These are phyloP conservation scores for Drosophila mayri DNA, from an alignment of 1,140 invertebrate species.

Conservation along the genomic window DNA sequence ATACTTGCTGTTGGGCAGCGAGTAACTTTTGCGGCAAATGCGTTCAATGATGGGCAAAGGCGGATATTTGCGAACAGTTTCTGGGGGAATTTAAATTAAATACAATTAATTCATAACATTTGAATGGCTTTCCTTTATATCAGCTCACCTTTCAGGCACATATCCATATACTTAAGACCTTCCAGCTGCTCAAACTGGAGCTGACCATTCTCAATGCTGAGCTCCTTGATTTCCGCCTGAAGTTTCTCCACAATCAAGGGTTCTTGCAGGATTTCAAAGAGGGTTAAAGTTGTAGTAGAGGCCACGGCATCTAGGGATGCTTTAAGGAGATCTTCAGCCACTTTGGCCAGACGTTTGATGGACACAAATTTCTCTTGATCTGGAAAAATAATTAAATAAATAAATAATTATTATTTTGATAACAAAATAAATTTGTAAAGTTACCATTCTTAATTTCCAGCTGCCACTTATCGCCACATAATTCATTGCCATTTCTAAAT, in stretches of 20 bases:
- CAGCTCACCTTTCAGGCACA: conserved; percentile 68
- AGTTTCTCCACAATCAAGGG: conserved; percentile 69
- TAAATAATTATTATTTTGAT: too few species aligned
- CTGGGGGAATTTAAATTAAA: conserved; percentile 34
- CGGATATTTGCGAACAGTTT: conserved; percentile 86
- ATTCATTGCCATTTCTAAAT: conserved; percentile 76
- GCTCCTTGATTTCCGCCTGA: conserved; percentile 56
- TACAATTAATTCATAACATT: not conserved
- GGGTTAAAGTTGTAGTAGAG: conserved; percentile 56
- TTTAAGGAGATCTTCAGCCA: conserved; percentile 73
- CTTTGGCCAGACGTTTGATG: conserved; percentile 60
- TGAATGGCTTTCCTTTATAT: too few species aligned
- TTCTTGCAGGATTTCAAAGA: conserved; percentile 71
- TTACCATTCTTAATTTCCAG: conserved; percentile 60
- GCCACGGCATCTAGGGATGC: conserved; percentile 63
- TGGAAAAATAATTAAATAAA: not conserved
- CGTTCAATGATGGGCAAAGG: conserved; percentile 76
- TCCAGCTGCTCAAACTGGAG: conserved; percentile 60
- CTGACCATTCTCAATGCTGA: conserved; percentile 22
- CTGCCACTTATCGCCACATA: conserved; percentile 61
- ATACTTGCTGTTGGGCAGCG: conserved; percentile 62
- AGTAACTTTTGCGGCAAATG: conserved; percentile 67
- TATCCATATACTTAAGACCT: conserved; percentile 68
- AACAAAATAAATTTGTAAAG: accelerated
- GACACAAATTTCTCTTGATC: conserved; percentile 74